Conservation (phyloP, 1,140 invertebrate species). For the Gryon sp. region DNA sequence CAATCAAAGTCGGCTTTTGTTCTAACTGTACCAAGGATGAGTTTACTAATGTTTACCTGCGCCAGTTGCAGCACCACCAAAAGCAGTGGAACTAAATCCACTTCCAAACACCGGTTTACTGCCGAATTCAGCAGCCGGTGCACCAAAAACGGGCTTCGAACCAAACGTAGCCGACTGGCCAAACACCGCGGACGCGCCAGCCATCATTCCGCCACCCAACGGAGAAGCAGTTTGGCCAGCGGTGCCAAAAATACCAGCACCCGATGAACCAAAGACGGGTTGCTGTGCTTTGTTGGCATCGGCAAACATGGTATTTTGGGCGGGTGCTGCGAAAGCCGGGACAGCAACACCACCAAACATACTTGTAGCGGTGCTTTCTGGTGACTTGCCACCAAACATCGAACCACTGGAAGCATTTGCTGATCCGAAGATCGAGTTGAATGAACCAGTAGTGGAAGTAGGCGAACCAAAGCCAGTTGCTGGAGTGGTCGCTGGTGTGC, state of each 20-base stretch:
- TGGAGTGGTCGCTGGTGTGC: neutral
- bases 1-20: neutral
- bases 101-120: conserved; percentile 52
- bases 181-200: conserved; percentile 44
- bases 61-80: conserved; percentile 37
- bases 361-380: conserved; percentile 6
- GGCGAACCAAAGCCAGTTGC: conserved; percentile 6
- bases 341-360: conserved; percentile 53
- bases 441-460: too few species aligned
- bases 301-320: conserved; percentile 32
- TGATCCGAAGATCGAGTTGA: conserved; percentile 55
- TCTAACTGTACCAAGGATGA: too few species aligned
- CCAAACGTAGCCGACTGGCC: conserved; percentile 69
- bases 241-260: conserved; percentile 32
- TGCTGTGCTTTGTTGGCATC: conserved; percentile 29
- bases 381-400: conserved; percentile 3
- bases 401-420: conserved; percentile 14
- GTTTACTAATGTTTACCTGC: conserved; percentile 41
- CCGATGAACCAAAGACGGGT: conserved; percentile 32
- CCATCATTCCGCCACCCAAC: conserved; percentile 35
- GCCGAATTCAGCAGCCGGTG: conserved; percentile 47
- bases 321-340: conserved; percentile 17
- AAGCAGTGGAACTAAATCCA: conserved; percentile 62
- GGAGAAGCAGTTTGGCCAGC: conserved; percentile 21
- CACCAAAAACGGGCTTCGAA: conserved; percentile 69